These are phyloP conservation scores for Physeter macrocephalus DNA, from an alignment of 2,113 vertebrate genomes.

Conservation along the genomic window DNA sequence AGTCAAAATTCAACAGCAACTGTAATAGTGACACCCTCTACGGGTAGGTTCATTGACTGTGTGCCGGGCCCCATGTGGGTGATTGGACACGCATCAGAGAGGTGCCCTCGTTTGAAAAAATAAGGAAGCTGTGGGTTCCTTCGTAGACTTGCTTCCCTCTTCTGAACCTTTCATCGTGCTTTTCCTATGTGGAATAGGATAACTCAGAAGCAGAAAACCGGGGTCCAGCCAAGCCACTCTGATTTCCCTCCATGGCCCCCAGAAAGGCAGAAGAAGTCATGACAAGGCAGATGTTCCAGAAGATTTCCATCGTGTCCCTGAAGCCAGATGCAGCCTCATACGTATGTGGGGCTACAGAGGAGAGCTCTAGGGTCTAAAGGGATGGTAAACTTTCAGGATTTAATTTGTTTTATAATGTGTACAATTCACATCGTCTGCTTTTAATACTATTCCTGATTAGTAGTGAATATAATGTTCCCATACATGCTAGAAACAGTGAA, in stretches of 20 bases:
- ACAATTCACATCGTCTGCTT: neutral
- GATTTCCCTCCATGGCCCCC: fast-evolving
- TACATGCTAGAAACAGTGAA: neutral
- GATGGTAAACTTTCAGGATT: neutral
- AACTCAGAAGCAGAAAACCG: neutral
- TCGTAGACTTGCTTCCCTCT: neutral
- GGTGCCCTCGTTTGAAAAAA: neutral
- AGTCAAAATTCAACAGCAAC: neutral
- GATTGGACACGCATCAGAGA: fast-evolving
- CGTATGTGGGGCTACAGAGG: fast-evolving
- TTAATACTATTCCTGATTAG: neutral
- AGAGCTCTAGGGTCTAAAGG: neutral
- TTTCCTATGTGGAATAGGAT: neutral
- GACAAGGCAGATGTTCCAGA: neutral
- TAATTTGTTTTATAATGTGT: neutral
- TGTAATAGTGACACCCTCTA: neutral
- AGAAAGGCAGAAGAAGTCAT: neutral
- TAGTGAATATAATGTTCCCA: neutral
- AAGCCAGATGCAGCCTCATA: neutral
- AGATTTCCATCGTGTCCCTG: too few relatives aligned
- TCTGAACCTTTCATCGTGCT: neutral
- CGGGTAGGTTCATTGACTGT: fast-evolving
- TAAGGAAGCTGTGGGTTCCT: neutral
- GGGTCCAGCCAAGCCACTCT: neutral
- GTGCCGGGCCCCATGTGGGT: neutral